These are phyloP conservation scores for Agrilus planipennis DNA, from an alignment of 1,140 invertebrate genomes.

Conservation along the genomic window DNA sequence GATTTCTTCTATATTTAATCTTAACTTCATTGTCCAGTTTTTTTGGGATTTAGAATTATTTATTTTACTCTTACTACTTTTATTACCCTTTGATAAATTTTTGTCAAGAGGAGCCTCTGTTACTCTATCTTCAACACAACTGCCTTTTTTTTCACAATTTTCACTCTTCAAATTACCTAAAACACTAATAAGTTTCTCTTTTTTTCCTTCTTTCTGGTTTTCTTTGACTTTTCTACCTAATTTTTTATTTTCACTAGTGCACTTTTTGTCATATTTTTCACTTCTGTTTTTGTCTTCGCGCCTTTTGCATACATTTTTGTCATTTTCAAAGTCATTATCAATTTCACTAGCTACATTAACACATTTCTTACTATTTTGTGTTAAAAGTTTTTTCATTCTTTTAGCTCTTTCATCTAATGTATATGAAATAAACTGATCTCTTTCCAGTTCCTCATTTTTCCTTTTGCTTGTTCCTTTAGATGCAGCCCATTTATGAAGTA, in stretches of 20 bases:
- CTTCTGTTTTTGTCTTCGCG: not conserved
- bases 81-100: not conserved
- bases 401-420: slow-evolving; percentile 44
- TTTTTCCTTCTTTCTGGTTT: not conserved
- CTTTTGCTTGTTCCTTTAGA: slow-evolving; percentile 41
- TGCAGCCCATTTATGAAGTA: slow-evolving; percentile 46
- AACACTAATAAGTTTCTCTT: not conserved
- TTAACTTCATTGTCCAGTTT: slow-evolving; percentile 7
- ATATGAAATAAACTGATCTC: slow-evolving; percentile 37
- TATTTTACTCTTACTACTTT: not conserved
- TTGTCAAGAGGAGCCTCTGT: not conserved
- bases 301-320: not conserved
- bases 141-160: not conserved
- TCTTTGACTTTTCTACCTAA: not conserved
- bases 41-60: not conserved
- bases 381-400: slow-evolving; percentile 38
- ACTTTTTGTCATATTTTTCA: not conserved
- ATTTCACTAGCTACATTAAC: not conserved
- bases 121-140: not conserved
- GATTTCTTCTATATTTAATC: not conserved
- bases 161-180: not conserved
- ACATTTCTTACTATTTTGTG: not conserved
- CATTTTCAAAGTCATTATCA: not conserved
- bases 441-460: slow-evolving; percentile 38
- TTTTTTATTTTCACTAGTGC: not conserved